A percentile compares a stretch with the other conserved stretches of the same genome.
phyloP scores from a whole-genome alignment of 2,113 vertebrate species.

The Montifringilla adamsi region DNA sequence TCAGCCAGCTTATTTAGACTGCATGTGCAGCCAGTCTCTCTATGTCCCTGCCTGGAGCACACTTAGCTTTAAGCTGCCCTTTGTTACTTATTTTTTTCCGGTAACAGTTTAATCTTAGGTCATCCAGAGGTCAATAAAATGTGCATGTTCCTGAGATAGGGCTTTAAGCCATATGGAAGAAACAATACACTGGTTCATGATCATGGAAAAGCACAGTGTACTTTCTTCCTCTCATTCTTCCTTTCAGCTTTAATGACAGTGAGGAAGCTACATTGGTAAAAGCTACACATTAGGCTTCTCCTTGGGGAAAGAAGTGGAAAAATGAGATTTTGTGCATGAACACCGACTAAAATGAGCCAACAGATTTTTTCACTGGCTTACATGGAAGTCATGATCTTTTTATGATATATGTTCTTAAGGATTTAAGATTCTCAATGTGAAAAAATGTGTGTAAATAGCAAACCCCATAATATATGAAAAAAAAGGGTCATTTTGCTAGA shows the following conservation, averaged over 20 bases:
- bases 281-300: not conserved
- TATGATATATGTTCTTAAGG: not conserved
- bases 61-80: not conserved
- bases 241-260: not conserved
- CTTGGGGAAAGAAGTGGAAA: not conserved
- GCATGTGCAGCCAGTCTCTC: not conserved
- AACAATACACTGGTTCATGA: not conserved
- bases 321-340: not conserved
- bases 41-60: not conserved
- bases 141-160: not conserved
- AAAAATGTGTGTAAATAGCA: not conserved
- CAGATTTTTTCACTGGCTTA: not conserved
- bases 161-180: not conserved
- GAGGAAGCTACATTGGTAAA: not conserved
- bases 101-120: constrained; percentile 2
- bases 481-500: not conserved
- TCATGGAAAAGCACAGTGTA: not conserved
- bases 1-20: not conserved
- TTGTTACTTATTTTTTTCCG: not conserved
- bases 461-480: not conserved
- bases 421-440: not conserved
- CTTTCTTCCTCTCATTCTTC: not conserved
- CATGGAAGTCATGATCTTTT: not conserved
- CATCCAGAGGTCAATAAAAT: not conserved
- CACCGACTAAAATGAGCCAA: not conserved